A percentile compares a stretch with the other conserved stretches of the same genome.
Conservation (phyloP, 2,113 vertebrate genomes). For the Bubalus kerabau region DNA sequence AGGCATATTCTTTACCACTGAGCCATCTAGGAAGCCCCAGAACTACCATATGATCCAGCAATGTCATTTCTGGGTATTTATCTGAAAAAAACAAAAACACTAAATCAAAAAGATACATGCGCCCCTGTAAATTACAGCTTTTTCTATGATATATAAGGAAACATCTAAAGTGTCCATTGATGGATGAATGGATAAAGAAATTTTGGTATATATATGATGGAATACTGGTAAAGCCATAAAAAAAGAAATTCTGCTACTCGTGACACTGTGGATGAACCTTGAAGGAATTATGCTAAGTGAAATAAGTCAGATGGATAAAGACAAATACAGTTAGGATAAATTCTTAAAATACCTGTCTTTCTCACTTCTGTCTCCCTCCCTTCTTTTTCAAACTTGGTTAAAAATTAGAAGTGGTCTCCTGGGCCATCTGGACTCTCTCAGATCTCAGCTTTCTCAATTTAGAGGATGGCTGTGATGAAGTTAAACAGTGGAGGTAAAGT, state of each 20-base stretch:
- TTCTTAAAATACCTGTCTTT: neutral
- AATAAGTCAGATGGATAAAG: neutral
- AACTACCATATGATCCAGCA: neutral
- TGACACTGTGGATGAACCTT: neutral
- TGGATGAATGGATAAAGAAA: neutral
- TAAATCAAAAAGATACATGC: neutral
- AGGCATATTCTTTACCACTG: neutral
- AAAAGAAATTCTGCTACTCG: neutral
- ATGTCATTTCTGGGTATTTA: neutral
- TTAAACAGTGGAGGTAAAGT: neutral
- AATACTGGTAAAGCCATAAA: neutral
- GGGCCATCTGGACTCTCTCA: no score
- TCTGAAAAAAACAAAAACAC: neutral
- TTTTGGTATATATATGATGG: neutral
- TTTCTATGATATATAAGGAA: neutral
- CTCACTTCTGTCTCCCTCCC: neutral
- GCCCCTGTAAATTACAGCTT: neutral
- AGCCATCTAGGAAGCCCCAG: neutral
- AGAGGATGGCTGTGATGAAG: neutral
- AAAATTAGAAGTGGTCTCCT: neutral
- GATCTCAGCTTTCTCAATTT: neutral
- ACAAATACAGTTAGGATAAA: neutral
- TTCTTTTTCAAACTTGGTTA: neutral
- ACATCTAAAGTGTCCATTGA: neutral
- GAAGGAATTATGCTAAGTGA: neutral